Evolutionary conservation across 2,113 vertebrate genomes (phyloP).

Genomic region (Hypocryptadius cinnamomeus): DNA sequence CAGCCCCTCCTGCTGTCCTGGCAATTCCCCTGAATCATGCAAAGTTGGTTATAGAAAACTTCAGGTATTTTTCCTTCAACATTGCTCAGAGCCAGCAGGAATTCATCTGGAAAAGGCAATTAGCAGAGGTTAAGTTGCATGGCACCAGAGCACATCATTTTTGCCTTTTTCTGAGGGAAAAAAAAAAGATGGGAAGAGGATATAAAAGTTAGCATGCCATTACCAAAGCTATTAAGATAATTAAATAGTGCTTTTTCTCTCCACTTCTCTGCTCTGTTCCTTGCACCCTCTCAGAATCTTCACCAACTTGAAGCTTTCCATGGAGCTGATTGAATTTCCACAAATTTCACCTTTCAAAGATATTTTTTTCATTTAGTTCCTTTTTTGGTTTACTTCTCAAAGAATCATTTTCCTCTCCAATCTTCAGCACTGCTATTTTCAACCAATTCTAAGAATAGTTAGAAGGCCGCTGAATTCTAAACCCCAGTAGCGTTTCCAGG

Average conservation of each 20-base stretch:
- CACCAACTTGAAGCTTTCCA: neutral
- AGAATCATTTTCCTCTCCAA: neutral
- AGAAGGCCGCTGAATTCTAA: neutral
- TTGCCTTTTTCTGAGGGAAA: neutral
- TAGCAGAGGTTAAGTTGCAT: neutral
- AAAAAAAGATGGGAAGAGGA: neutral
- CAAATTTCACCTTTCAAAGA: neutral
- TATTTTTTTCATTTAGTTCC: neutral
- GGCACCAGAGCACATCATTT: neutral
- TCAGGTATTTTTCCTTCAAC: neutral
- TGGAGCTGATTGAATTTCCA: neutral
- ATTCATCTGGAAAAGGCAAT: neutral
- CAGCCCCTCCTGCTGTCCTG: neutral
- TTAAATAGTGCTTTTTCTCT: neutral
- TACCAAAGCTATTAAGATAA: neutral
- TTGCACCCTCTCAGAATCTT: neutral
- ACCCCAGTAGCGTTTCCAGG: neutral
- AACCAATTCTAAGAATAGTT: neutral
- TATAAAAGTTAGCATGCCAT: neutral
- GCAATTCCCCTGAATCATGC: neutral
- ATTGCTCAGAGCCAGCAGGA: neutral
- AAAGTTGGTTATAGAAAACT: neutral
- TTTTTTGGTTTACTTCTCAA: neutral
- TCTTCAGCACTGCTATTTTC: neutral
- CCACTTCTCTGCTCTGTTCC: neutral